Evolutionary conservation across 2,888 invertebrate genomes (phyloP), one percentile per base, ranked within the genome.

Genomic region (Neocrepidodera transversa): DNA sequence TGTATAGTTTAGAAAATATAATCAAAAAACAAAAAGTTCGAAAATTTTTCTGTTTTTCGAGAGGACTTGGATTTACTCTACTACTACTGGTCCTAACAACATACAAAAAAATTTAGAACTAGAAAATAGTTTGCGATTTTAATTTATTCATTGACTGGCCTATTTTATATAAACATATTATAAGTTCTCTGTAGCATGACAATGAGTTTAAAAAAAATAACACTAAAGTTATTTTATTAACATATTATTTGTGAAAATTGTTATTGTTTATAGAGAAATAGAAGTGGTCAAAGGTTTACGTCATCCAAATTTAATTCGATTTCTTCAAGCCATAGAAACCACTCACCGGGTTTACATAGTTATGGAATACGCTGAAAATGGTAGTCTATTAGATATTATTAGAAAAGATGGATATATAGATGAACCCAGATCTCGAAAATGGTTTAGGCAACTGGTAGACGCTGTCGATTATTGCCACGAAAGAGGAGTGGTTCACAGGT

Each of bases 281-380:
- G 89, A 91, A 78, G 90, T 92, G 13, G 91, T 92, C 0, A 92
- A 90, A 79, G 89, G 90, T 14, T 78, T 92, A 58, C 87, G 87
- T 72, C 92, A 92, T 82, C 86, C 88, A 52, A 90, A 92, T 79
- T 80, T 92, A 48, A 91, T 92, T 73, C 82, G 89, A 64, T 92
- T 91, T 76, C 84, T 90, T 68, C 91, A 92, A 79, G 91, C 91
- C 30, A 92, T 92, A 61, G 92, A 92, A 82, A 92, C 92, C 0
- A 91, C 91, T 48, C 91, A 91, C 75, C 90, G 92, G 72, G 90
- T 92, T 2, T 92, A 92, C 73, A 88, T 92, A 66, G 87, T 92
- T 28, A 92, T 92, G 92, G 91, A 92, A 77, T 88, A 86, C 72
- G 92, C 92, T 1, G 87, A 89, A 71, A 91, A 91, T 69, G 92